Evolutionary conservation across 2,888 invertebrate species (phyloP).

Genomic region (Dicyrtomina minuta): DNA sequence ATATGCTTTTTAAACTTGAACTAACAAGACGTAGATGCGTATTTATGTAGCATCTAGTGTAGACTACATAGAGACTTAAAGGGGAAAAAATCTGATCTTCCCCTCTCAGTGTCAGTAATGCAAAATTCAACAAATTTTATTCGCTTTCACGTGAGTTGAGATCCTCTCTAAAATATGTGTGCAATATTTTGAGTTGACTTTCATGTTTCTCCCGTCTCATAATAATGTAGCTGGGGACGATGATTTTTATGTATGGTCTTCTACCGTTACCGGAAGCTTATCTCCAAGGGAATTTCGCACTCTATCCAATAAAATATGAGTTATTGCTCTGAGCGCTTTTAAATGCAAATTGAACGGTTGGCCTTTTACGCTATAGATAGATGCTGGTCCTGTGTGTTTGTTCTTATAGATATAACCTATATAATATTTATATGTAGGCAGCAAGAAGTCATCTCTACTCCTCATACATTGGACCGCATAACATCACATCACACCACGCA

Average conservation of each 20-base stretch:
- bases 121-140: constrained; percentile 12
- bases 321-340: constrained; percentile 25
- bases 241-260: not conserved
- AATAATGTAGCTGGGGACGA: not conserved
- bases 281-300: constrained; percentile 21
- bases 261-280: constrained; percentile 3
- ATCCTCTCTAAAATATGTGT: no score
- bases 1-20: no score
- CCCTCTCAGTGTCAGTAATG: not conserved
- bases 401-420: no score
- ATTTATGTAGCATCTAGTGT: no score
- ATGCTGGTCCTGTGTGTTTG: not conserved
- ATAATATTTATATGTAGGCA: no score
- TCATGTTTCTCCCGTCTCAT: not conserved
- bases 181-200: not conserved
- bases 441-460: no score
- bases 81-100: not conserved
- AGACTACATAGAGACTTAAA: no score
- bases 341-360: constrained; percentile 24
- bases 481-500: no score
- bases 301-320: constrained; percentile 25
- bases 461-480: no score
- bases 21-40: no score
- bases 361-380: not conserved
- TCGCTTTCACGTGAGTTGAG: not conserved